A percentile compares a stretch with the other conserved stretches of the same genome.
Conservation (phyloP, 2,888 invertebrate species). For the Minunthozetes semirufus region DNA sequence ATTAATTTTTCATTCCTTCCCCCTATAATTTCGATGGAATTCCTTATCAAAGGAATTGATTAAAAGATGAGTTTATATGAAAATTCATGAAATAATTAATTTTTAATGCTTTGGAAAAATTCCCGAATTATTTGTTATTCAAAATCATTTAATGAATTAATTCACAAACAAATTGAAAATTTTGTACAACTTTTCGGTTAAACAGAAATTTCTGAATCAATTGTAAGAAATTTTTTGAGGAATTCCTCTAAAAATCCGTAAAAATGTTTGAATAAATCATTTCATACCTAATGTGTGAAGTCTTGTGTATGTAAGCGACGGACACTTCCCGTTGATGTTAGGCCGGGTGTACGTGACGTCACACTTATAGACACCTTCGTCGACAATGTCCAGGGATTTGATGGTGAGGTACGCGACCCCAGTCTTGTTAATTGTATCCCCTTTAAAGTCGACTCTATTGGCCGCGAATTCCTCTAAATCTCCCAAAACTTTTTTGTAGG, state of each 20-base stretch:
- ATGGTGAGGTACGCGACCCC: constrained; percentile 35
- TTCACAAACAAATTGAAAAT: neutral
- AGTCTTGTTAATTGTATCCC: constrained; percentile 24
- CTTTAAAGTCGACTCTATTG: constrained; percentile 28
- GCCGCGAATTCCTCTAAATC: constrained; percentile 22
- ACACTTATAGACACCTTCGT: constrained; percentile 69
- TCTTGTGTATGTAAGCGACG: constrained; percentile 41
- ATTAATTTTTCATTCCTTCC: neutral
- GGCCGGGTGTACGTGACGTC: constrained; percentile 50
- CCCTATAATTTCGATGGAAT: too few species aligned
- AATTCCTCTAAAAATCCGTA: neutral
- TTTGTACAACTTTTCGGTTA: too few species aligned
- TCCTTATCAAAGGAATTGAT: too few species aligned
- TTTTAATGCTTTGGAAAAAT: neutral
- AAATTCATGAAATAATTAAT: neutral
- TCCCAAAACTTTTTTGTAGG: constrained; percentile 35
- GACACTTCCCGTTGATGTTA: constrained; percentile 43
- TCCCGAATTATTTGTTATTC: neutral
- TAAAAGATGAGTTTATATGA: neutral
- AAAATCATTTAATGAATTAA: neutral
- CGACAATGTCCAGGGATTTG: constrained; percentile 20
- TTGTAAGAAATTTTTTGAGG: too few species aligned
- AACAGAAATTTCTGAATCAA: too few species aligned
- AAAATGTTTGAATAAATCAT: neutral
- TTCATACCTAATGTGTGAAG: constrained; percentile 36